Evolutionary conservation across 2,797 vertebrate genomes (phyloP).

Genomic region (Cercopithecus hamlyni): DNA sequence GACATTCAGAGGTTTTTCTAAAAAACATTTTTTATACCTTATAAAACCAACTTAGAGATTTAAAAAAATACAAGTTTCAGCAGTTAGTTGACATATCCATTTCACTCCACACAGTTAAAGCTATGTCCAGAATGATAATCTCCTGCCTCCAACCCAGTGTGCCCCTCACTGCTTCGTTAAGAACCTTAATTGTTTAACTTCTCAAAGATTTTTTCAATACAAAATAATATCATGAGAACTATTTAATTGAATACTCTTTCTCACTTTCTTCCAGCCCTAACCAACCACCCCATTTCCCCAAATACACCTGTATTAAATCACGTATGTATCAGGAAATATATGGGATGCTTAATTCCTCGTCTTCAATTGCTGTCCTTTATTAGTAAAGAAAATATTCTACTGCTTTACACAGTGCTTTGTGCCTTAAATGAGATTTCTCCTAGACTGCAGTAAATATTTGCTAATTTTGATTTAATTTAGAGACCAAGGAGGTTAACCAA

Average conservation of each 20-base stretch:
- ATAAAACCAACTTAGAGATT: background rate
- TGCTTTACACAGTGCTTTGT: background rate
- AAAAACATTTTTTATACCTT: background rate
- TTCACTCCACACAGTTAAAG: background rate
- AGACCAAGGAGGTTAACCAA: constrained; percentile 59
- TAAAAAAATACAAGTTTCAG: background rate
- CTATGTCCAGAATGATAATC: background rate
- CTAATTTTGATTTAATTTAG: constrained; percentile 60
- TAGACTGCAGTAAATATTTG: constrained; percentile 55
- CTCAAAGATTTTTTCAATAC: background rate
- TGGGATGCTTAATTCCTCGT: background rate
- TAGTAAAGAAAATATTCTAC: background rate
- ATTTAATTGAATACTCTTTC: background rate
- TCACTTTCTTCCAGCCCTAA: background rate
- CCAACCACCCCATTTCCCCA: background rate
- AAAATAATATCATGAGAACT: background rate
- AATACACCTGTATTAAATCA: background rate
- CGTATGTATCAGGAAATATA: background rate
- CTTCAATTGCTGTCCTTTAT: constrained; percentile 2
- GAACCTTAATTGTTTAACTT: background rate
- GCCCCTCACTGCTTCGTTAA: background rate
- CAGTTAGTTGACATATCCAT: background rate
- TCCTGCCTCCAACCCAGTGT: background rate
- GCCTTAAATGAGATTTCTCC: background rate
- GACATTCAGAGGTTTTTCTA: background rate